Conservation (phyloP, 2,888 invertebrate genomes). For the Eudemis profundana region DNA sequence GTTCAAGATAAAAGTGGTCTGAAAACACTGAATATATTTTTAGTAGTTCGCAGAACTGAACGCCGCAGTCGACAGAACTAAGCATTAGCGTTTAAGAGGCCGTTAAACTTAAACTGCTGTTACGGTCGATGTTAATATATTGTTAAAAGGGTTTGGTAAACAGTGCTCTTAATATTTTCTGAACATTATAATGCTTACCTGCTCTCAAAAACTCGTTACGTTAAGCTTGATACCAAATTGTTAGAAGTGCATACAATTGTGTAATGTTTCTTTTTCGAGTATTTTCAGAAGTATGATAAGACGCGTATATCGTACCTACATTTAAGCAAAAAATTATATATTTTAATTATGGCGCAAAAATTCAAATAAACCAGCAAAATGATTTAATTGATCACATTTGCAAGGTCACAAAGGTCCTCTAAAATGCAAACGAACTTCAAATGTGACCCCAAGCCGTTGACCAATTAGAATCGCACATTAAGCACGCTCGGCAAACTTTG, state of each 20-base stretch:
- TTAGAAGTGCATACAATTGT: too few species aligned
- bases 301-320: too few species aligned
- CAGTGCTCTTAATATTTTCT: constrained; percentile 4
- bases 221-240: too few species aligned
- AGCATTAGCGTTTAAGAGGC: constrained; percentile 66
- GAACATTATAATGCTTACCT: too few species aligned
- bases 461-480: constrained; percentile 82
- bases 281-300: too few species aligned
- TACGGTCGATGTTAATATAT: constrained; percentile 56
- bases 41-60: constrained; percentile 78
- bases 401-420: constrained; percentile 37
- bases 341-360: not conserved
- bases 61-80: constrained; percentile 68
- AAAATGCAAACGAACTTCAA: constrained; percentile 42
- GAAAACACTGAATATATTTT: constrained; percentile 75
- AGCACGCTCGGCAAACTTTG: constrained; percentile 65
- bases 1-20: constrained; percentile 50
- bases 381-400: constrained; percentile 20
- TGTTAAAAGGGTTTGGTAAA: constrained; percentile 42
- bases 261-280: too few species aligned
- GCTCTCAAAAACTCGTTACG: too few species aligned
- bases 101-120: constrained; percentile 64
- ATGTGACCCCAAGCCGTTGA: constrained; percentile 67
- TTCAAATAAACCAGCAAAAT: not conserved
- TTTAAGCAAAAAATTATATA: too few species aligned